Conservation (phyloP, 1,140 invertebrate genomes). For the Tribolium castaneum region DNA sequence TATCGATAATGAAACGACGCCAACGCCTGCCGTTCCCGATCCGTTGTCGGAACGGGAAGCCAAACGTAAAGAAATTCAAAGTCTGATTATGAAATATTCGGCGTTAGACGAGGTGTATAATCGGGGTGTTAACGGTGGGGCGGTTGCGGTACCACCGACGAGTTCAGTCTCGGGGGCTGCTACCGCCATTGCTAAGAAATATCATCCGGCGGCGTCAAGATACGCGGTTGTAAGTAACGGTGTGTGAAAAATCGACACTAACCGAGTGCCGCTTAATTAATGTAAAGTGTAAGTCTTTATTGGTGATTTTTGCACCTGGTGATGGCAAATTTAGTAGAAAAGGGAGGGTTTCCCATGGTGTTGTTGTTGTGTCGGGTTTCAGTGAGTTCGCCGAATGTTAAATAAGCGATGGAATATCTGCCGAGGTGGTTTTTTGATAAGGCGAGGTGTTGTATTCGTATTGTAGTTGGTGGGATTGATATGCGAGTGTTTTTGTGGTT, state of each 20-base stretch:
- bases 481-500: no score
- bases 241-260: slow-evolving; percentile 46
- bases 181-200: slow-evolving; percentile 58
- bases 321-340: neutral
- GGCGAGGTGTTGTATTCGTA: no score
- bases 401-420: no score
- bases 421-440: no score
- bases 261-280: slow-evolving; percentile 55
- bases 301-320: neutral
- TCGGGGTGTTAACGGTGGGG: slow-evolving; percentile 63
- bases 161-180: slow-evolving; percentile 35
- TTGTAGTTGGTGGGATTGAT: no score
- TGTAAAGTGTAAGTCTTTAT: slow-evolving; percentile 54
- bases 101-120: slow-evolving; percentile 76
- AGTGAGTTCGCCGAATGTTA: neutral
- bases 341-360: neutral
- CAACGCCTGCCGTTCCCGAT: slow-evolving; percentile 67
- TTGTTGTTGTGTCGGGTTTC: neutral
- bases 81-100: slow-evolving; percentile 81
- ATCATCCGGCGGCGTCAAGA: slow-evolving; percentile 54
- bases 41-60: slow-evolving; percentile 76
- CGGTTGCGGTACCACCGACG: slow-evolving; percentile 56
- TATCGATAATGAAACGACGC: slow-evolving; percentile 67
- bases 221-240: slow-evolving; percentile 64
- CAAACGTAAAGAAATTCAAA: slow-evolving; percentile 83